Evolutionary conservation across 2,797 vertebrate species (phyloP).

Genomic region (Argya squamiceps): DNA sequence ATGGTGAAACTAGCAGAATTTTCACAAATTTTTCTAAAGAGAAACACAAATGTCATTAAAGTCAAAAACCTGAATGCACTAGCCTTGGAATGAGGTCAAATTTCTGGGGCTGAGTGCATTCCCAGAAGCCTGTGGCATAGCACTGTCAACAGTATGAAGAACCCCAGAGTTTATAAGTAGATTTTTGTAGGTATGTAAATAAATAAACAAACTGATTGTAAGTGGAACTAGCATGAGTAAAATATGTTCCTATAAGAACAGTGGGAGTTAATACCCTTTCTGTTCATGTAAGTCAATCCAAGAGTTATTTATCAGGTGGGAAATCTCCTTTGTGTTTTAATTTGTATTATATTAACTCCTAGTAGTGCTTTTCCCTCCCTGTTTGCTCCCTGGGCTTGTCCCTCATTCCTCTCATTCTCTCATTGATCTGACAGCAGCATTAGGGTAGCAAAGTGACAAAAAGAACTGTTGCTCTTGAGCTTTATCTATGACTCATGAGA

Average conservation of each 20-base stretch:
- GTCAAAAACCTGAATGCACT: background rate
- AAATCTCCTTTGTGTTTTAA: background rate
- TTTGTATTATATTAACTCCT: background rate
- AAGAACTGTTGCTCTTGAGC: background rate
- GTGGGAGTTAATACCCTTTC: background rate
- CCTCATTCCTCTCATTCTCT: background rate
- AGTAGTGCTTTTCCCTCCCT: background rate
- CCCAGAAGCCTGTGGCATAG: background rate
- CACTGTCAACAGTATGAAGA: background rate
- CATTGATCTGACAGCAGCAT: background rate
- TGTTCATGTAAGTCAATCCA: background rate
- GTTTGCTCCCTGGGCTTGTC: background rate
- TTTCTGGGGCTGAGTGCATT: background rate
- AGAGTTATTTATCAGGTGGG: background rate
- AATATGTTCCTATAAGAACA: background rate
- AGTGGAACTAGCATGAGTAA: background rate
- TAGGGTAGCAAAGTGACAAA: slow-evolving; percentile 1
- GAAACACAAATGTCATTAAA: background rate
- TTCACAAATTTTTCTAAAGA: background rate
- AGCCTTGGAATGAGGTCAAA: background rate
- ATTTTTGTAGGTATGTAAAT: background rate
- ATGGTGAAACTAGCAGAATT: background rate
- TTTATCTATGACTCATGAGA: slow-evolving; percentile 44
- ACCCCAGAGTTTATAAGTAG: background rate
- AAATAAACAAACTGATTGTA: background rate